Evolutionary conservation across 2,888 invertebrate genomes (phyloP).

Genomic region (Drosophila imparisetae): DNA sequence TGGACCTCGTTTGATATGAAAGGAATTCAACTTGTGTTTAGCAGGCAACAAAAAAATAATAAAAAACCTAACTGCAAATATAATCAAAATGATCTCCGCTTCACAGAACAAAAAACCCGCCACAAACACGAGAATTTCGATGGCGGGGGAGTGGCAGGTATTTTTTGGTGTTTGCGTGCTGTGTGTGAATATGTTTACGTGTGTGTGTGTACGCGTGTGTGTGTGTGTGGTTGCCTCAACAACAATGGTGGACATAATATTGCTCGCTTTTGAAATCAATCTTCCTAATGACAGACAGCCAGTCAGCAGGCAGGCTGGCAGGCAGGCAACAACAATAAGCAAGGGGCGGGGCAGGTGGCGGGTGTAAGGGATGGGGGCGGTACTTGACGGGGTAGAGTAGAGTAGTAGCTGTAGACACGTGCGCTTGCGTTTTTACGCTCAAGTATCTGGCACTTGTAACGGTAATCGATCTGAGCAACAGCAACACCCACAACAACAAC

Average conservation of each 20-base stretch:
- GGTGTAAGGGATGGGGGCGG: neutral
- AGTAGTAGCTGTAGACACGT: conserved; percentile 65
- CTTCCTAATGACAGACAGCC: conserved; percentile 76
- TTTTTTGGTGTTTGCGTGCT: conserved; percentile 28
- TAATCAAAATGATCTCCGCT: conserved; percentile 58
- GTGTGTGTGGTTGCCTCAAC: conserved; percentile 42
- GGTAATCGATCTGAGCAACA: conserved; percentile 75
- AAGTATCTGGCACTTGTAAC: conserved; percentile 76
- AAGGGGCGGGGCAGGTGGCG: neutral
- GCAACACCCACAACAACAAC: conserved; percentile 52
- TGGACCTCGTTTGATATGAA: conserved; percentile 19
- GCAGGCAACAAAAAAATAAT: conserved; percentile 11
- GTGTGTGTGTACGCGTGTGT: conserved; percentile 19
- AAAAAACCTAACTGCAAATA: conserved; percentile 40
- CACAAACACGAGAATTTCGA: neutral
- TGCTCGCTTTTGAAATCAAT: conserved; percentile 74
- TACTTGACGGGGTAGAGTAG: neutral
- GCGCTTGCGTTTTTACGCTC: conserved; percentile 71
- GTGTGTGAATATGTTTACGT: conserved; percentile 30
- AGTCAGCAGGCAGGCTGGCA: conserved; percentile 59
- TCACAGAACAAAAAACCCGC: conserved; percentile 38
- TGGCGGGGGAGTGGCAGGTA: conserved; percentile 7
- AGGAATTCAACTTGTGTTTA: conserved; percentile 39
- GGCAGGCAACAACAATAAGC: conserved; percentile 23
- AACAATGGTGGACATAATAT: conserved; percentile 59